phyloP scores from a whole-genome alignment of 1,140 invertebrate genomes.

The Bradynema listronoti region DNA sequence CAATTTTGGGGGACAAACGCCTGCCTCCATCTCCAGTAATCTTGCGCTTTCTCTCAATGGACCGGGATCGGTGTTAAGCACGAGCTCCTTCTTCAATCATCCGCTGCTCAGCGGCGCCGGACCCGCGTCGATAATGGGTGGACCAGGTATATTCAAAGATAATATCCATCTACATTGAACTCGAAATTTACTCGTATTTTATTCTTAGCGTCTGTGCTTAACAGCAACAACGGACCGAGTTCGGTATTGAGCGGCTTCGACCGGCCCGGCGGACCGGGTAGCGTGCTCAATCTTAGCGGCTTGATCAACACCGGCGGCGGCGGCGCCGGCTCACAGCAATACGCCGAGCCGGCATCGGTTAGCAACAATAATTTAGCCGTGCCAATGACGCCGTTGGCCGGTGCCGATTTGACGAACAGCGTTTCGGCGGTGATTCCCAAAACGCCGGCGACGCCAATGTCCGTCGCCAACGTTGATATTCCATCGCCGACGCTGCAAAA shows the following conservation, averaged over 20 bases:
- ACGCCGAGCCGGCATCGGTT: constrained; percentile 34
- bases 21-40: constrained; percentile 6
- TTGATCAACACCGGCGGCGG: no score
- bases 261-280: constrained; percentile 19
- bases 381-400: constrained; percentile 40
- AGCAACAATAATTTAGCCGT: constrained; percentile 43
- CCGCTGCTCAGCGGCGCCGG: constrained; percentile 23
- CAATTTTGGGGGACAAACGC: constrained; percentile 24
- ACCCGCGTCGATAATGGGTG: constrained; percentile 29
- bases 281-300: constrained; percentile 25
- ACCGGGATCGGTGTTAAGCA: constrained; percentile 29
- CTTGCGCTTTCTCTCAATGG: constrained; percentile 4
- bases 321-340: constrained; percentile 4
- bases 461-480: constrained; percentile 32
- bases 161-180: no score
- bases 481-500: constrained; percentile 53
- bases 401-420: constrained; percentile 24
- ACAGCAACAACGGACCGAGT: constrained; percentile 39
- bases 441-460: constrained; percentile 42
- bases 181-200: neutral
- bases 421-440: constrained; percentile 12
- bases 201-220: constrained; percentile 32
- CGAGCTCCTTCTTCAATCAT: constrained; percentile 20
- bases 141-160: constrained; percentile 18
- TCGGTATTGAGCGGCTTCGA: constrained; percentile 31